These are phyloP conservation scores for Panorpa germanica DNA, from an alignment of 2,888 invertebrate species.

Conservation along the genomic window DNA sequence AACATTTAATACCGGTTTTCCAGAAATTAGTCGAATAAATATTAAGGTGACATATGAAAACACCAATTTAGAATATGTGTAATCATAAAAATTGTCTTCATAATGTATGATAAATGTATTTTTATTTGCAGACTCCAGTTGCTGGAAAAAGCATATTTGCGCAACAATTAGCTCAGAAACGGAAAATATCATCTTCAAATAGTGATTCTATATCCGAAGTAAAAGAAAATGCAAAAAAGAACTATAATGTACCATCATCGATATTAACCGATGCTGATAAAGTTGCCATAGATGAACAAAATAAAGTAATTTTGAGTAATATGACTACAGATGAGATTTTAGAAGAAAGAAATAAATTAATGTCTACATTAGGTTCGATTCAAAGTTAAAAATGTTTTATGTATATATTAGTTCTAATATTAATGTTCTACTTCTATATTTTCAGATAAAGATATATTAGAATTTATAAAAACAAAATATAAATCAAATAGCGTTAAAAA, in stretches of 20 bases:
- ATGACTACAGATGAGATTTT: slow-evolving; percentile 61
- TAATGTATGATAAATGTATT: no score
- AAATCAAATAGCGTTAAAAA: slow-evolving; percentile 11
- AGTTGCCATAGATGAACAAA: slow-evolving; percentile 51
- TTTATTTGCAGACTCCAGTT: no score
- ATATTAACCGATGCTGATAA: slow-evolving; percentile 28
- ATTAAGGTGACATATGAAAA: no score
- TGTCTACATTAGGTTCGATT: slow-evolving; percentile 25
- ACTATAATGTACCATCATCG: slow-evolving; percentile 17
- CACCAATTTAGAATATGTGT: no score
- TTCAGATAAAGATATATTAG: slow-evolving; percentile 31
- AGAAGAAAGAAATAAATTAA: slow-evolving; percentile 47
- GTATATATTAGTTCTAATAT: slow-evolving; percentile 20
- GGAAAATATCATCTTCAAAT: slow-evolving; percentile 14
- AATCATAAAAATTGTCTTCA: no score
- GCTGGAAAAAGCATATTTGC: slow-evolving; percentile 30
- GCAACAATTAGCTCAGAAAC: slow-evolving; percentile 24
- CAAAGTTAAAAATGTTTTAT: background rate
- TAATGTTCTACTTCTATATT: slow-evolving; percentile 47
- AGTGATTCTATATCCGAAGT: slow-evolving; percentile 12
- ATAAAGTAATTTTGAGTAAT: slow-evolving; percentile 38
- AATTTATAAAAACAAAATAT: slow-evolving; percentile 16
- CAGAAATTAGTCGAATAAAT: no score
- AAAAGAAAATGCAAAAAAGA: slow-evolving; percentile 15
- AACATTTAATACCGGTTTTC: no score